Base-by-base conservation (phyloP, 1,140 invertebrate genomes). In the Dreissena rostriformis region DNA sequence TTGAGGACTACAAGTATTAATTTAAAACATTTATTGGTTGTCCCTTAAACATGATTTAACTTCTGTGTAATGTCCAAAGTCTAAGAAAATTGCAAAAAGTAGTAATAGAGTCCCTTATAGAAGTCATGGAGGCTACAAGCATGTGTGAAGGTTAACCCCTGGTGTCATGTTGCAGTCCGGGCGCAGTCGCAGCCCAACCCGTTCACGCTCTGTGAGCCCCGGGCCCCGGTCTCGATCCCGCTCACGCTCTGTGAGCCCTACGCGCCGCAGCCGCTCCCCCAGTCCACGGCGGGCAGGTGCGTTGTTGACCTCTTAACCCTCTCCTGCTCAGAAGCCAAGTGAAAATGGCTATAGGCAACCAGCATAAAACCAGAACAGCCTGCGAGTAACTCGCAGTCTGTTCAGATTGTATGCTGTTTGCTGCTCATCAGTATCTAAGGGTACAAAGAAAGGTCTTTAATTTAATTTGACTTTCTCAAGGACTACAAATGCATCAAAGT, bases 211-310 rank as follows among this genome's bases (percentile, higher is more conserved):
- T n/a, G 65, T 85, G 12, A 89, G 88, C 79, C 88, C 88, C 51
- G 82, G 86, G 24, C 52, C 82, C 28, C 82, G 88, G 26, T 53
- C 85, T 14, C 77, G 88, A 52, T 88, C 88, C 55, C 73, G 90
- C 22, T 85, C 87, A 29, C 86, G 89, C n/a, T 87, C 91, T 39
- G 24, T 88, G 75, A 91, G 91, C 83, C 91, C 91, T 63, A 63
- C 87, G 29, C 88, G 91, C 80, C 86, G 90, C 57, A 90, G 88
- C 82, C 87, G 88, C 28, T 91, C 88, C 19, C 87, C 88, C 63
- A 91, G 89, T 73, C 89, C 90, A 76, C 77, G 89, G 24, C 82
- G 89, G 55, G 84, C 84, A 61, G 80, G 80, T 82, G 52, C 17
- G 80, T 74, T 65, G 39, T 55, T 6, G 70, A 39, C 49, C 26